Base-by-base conservation (phyloP, 2,797 vertebrate genomes). In the Dryobates pubescens region DNA sequence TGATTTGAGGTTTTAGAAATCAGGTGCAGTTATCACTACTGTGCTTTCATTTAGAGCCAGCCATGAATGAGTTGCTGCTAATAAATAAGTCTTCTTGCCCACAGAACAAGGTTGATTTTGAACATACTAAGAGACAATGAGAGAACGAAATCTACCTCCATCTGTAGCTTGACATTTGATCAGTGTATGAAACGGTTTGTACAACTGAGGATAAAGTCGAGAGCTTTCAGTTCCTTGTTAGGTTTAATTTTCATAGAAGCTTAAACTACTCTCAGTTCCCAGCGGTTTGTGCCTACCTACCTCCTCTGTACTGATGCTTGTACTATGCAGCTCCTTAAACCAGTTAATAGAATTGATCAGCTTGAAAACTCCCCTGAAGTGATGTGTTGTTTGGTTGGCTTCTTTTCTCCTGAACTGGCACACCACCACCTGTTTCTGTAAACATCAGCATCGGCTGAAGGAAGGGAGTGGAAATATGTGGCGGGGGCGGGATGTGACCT, bases 401-500 rank as follows among this genome's bases (percentile, higher is more conserved):
- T 56, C 47, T 74, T 43, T 10, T 17, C 45, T n/a, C 65, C 78
- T 78, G 23, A 93, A 57, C 91, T 77, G 84, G 62, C 82, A 62
- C 67, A 83, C 43, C 56, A 92, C 63, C 87, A 83, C 91, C 87
- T 94, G 85, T 59, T 86, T 82, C 76, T 92, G 92, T 78, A 95
- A 94, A 94, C 82, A 91, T 63, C 11, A 78, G 27, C 56, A 10
- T 1, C 86, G 92, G 89, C 84, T 13, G 30, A 88, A 92, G 73
- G 67, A 92, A 88, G 82, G 79, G 90, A 63, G 89, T 94, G 95
- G 95, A 91, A 92, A 83, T 95, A 75, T 18, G 82, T 86, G 63
- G 76, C 10, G 59, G 92, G 92, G 92, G 93, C 9, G 85, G 91
- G 93, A 95, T 96, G 82, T 96, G 95, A 96, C 94, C 91, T 96